These are phyloP conservation scores for Peromyscus polionotus DNA, from an alignment of 2,113 vertebrate species.

Conservation along the genomic window DNA sequence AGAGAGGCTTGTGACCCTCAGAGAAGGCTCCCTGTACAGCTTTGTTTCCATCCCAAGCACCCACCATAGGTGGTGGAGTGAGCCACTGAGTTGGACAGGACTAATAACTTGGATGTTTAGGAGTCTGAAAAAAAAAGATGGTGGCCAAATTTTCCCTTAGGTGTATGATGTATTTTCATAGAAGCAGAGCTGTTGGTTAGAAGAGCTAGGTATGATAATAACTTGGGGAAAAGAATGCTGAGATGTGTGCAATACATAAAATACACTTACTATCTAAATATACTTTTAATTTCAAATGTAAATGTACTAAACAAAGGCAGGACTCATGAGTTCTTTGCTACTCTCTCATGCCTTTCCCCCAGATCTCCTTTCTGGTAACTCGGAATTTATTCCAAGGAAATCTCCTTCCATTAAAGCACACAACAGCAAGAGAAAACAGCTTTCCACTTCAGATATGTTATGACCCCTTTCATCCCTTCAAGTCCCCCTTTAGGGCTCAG, in stretches of 20 bases:
- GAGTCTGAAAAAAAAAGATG: background rate
- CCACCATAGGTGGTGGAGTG: slow-evolving; percentile 42
- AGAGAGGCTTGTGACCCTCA: rapidly evolving
- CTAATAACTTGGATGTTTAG: background rate
- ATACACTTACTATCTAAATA: background rate
- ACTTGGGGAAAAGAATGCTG: background rate
- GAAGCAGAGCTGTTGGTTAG: background rate
- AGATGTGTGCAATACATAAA: slow-evolving; percentile 3
- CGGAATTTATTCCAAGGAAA: slow-evolving; percentile 1
- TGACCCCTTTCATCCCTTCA: background rate
- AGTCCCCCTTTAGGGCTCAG: slow-evolving; percentile 73
- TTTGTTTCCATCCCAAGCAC: slow-evolving; percentile 57
- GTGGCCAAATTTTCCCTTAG: background rate
- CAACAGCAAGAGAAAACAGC: background rate
- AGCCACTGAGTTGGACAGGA: background rate
- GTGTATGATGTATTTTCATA: background rate
- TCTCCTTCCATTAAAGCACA: background rate
- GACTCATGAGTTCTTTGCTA: background rate
- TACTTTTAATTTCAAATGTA: background rate
- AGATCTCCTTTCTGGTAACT: background rate
- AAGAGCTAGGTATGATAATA: slow-evolving; percentile 48
- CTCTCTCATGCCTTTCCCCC: background rate
- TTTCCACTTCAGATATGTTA: background rate
- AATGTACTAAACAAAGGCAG: background rate
- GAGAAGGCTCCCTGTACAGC: background rate